phyloP scores from a whole-genome alignment of 2,888 invertebrate genomes.

The Drosophila sordidula region DNA sequence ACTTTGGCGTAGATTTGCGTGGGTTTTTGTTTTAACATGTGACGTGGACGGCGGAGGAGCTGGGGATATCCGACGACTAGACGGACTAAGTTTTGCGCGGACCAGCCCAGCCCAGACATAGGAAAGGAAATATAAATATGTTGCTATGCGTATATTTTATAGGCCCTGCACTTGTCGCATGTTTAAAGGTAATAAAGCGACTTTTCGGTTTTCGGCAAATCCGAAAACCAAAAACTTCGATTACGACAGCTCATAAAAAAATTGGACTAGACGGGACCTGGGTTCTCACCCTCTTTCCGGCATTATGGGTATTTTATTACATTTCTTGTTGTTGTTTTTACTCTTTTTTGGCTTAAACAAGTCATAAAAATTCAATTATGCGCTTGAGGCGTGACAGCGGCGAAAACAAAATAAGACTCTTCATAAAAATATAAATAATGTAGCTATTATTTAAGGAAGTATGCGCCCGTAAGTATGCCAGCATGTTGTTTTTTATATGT shows the following conservation, averaged over 20 bases:
- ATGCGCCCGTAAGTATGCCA: constrained; percentile 44
- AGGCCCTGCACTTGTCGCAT: constrained; percentile 63
- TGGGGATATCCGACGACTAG: constrained; percentile 15
- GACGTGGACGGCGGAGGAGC: background rate
- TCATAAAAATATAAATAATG: constrained; percentile 44
- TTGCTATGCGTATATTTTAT: constrained; percentile 12
- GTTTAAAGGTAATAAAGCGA: constrained; percentile 61
- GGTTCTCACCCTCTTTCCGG: constrained; percentile 22
- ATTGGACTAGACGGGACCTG: constrained; percentile 39
- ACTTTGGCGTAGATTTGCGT: constrained; percentile 47
- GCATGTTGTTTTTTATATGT: constrained; percentile 33
- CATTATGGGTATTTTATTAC: constrained; percentile 53
- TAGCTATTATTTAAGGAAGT: constrained; percentile 34
- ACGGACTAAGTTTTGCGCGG: constrained; percentile 29
- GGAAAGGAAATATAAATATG: constrained; percentile 31
- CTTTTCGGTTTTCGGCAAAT: constrained; percentile 27
- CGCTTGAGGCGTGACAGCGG: constrained; percentile 35
- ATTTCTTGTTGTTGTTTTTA: constrained; percentile 43
- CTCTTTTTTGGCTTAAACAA: constrained; percentile 10
- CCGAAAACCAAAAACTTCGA: constrained; percentile 62
- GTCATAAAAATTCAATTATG: constrained; percentile 74
- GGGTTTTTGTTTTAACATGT: constrained; percentile 1
- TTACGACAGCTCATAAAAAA: constrained; percentile 68
- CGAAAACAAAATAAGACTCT: constrained; percentile 9
- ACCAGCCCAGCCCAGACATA: constrained; percentile 16